Base-by-base conservation (phyloP, 2,797 vertebrate species). In the Lycodopsis pacificus region DNA sequence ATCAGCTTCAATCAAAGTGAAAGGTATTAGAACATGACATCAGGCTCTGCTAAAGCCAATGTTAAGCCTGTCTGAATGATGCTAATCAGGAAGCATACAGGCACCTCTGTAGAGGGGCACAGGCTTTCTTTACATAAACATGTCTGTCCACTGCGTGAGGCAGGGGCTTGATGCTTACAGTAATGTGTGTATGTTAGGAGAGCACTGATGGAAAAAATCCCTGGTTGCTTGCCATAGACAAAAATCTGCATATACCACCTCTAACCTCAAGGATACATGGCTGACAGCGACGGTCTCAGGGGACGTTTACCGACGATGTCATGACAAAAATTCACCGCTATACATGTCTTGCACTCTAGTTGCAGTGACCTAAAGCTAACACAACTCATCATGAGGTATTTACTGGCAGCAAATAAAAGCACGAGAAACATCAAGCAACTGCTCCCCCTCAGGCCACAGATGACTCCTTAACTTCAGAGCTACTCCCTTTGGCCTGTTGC, bases 81-180 rank as follows among this genome's bases (percentile, higher is more conserved):
- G 81, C 73, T 73, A 81, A 89, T 89, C 64, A 85, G 70, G 38
- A 66, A 40, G 78, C 65, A 82, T 51, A 95, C 92, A 94, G 77
- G 85, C 54, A 59, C 74, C 84, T 86, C 92, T 95, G 92, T 95
- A 53, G 66, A 66, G 67, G 49, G 63, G 77, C 80, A 95, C 92
- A 94, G 91, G 72, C 90, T 73, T 76, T 71, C 89, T 92, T 91
- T 93, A 91, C 93, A 89, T 74, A 83, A 85, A 91, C 68, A n/a
- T 84, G 88, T 89, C 86, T 86, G 73, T 86, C 80, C 48, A 78
- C 53, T 8, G 73, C 79, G 83, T 68, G 78, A 64, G 67, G 63
- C 76, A 80, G 71, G 79, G 42, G 38, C 72, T 67, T 57, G 80
- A 87, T 83, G 86, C 84, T 80, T 82, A 80, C 84, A 87, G 71